Evolutionary conservation across 2,888 invertebrate species (phyloP).

Genomic region (Drosophila diplacantha): DNA sequence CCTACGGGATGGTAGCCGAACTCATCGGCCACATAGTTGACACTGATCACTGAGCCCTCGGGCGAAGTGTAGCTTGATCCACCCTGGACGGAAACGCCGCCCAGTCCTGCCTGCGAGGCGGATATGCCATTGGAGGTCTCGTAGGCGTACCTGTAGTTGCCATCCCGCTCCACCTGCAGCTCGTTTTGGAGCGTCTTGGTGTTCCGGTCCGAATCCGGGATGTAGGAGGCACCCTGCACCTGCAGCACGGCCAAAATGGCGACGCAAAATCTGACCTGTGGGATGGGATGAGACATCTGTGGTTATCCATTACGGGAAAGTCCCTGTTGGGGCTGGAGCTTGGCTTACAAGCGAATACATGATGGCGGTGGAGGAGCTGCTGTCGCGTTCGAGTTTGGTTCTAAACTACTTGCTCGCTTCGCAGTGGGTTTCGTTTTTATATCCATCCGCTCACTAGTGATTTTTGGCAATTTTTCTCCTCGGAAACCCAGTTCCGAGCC

Average conservation of each 20-base stretch:
- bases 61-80: conserved; percentile 69
- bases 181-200: conserved; percentile 62
- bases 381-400: conserved; percentile 28
- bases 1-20: conserved; percentile 71
- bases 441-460: conserved; percentile 46
- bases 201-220: conserved; percentile 63
- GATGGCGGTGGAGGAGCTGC: conserved; percentile 9
- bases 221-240: conserved; percentile 39
- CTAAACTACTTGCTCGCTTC: conserved; percentile 61
- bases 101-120: conserved; percentile 59
- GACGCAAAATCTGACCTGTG: conserved; percentile 41
- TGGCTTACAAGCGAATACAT: conserved; percentile 53
- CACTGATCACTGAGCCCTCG: conserved; percentile 65
- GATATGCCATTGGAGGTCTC: conserved; percentile 71
- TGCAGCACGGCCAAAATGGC: conserved; percentile 20
- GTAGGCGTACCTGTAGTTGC: conserved; percentile 67
- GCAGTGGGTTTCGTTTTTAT: conserved; percentile 63
- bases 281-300: conserved; percentile 10
- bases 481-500: conserved; percentile 45
- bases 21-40: conserved; percentile 70
- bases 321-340: background rate
- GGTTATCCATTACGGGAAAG: conserved; percentile 27
- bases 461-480: conserved; percentile 44
- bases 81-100: conserved; percentile 64
- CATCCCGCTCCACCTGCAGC: conserved; percentile 58